Percentiles rank a stretch among this genome's conserved stretches.
phyloP scores from a whole-genome alignment of 2,113 vertebrate genomes.

The Mustela nigripes region DNA sequence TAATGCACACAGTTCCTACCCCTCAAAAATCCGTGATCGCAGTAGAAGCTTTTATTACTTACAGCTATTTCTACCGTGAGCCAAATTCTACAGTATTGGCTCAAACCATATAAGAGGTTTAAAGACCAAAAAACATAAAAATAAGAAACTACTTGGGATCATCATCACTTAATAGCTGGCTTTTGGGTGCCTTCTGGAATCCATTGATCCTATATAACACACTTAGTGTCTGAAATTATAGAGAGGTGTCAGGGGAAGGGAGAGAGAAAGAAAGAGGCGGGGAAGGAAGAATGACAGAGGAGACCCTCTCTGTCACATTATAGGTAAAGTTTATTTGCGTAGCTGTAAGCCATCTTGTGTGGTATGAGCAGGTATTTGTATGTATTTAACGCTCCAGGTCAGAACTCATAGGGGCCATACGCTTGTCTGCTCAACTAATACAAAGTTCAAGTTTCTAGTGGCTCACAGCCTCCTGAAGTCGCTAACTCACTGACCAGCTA shows the following conservation, averaged over 20 bases:
- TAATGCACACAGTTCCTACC: neutral
- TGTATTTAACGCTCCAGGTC: neutral
- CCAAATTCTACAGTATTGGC: neutral
- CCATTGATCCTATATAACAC: neutral
- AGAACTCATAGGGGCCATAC: neutral
- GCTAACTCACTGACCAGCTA: neutral
- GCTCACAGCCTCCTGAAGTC: neutral
- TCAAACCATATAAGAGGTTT: neutral
- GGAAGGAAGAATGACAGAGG: neutral
- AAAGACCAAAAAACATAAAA: neutral
- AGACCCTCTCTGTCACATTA: accelerated
- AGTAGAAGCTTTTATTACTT: neutral
- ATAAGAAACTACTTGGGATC: neutral
- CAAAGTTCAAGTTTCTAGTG: neutral
- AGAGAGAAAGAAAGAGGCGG: accelerated
- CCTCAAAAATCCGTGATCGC: neutral
- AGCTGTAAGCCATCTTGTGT: neutral
- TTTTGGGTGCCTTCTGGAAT: neutral
- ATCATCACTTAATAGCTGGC: neutral
- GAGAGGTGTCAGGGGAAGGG: neutral
- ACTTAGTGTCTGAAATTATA: neutral
- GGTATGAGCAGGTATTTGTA: neutral
- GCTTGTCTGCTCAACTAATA: neutral
- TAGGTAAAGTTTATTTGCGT: neutral
- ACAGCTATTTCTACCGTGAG: neutral